phyloP scores from a whole-genome alignment of 2,888 invertebrate species.

The Chironomus riparius region DNA sequence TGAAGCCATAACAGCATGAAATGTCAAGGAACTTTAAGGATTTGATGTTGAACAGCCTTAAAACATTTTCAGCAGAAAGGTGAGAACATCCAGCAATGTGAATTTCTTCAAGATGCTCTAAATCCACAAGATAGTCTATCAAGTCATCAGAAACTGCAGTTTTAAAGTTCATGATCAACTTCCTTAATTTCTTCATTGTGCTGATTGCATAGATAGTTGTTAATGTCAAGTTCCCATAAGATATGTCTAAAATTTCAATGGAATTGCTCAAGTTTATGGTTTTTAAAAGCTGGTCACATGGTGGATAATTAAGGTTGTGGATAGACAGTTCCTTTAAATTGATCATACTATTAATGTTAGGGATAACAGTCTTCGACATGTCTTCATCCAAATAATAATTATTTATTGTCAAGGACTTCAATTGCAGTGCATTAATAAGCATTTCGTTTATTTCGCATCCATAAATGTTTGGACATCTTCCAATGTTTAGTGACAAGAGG shows the following conservation, averaged over 20 bases:
- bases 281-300: constrained; percentile 1
- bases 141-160: constrained; percentile 8
- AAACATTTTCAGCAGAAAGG: background rate
- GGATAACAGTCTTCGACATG: background rate
- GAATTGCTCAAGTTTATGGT: background rate
- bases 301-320: constrained; percentile 4
- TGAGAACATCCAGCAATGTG: constrained; percentile 12
- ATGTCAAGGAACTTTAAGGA: constrained; percentile 14
- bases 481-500: background rate
- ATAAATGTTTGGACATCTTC: background rate
- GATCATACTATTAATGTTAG: background rate
- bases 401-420: background rate
- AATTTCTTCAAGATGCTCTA: constrained; percentile 1
- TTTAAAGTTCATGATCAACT: constrained; percentile 16
- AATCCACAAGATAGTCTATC: background rate
- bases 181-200: constrained; percentile 14
- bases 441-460: background rate
- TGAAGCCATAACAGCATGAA: constrained; percentile 18
- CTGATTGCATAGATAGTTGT: constrained; percentile 15
- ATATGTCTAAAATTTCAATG: constrained; percentile 13
- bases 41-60: background rate
- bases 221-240: constrained; percentile 16
- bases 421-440: background rate
- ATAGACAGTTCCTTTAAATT: background rate
- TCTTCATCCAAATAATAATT: constrained; percentile 23